Percentiles rank a stretch among this genome's conserved stretches.
Evolutionary conservation across 2,888 invertebrate species (phyloP).

Genomic region (Scaptomyza cyrtandrae): DNA sequence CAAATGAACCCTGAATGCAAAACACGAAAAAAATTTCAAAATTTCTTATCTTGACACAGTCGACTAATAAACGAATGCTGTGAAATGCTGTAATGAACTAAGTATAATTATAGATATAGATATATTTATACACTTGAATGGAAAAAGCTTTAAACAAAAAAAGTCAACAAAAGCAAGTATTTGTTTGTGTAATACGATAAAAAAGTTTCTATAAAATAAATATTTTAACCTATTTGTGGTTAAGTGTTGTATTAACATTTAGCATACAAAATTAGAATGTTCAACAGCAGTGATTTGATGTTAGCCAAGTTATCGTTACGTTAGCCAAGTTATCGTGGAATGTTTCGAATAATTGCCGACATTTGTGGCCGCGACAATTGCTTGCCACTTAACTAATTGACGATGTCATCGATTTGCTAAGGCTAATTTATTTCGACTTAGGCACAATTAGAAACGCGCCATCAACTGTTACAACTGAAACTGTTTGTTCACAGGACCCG

Average conservation of each 20-base stretch:
- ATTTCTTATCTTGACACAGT: conserved; percentile 1
- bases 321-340: not conserved
- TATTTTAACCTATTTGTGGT: no score
- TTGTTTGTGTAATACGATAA: no score
- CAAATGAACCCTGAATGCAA: conserved; percentile 8
- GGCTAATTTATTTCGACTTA: conserved; percentile 54
- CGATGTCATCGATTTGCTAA: conserved; percentile 63
- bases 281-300: not conserved
- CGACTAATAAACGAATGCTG: conserved; percentile 20
- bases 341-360: conserved; percentile 33
- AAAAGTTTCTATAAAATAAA: no score
- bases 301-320: not conserved
- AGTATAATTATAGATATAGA: not conserved
- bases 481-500: conserved; percentile 48
- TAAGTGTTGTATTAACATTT: not conserved
- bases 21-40: not conserved
- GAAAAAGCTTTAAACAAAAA: no score
- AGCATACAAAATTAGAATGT: not conserved
- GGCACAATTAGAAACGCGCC: conserved; percentile 60
- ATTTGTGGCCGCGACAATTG: conserved; percentile 38
- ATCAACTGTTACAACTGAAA: conserved; percentile 53
- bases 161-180: no score
- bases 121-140: no score
- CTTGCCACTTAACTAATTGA: conserved; percentile 51
- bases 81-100: not conserved